Evolutionary conservation across 2,113 vertebrate genomes (phyloP).

Genomic region (Otocyon megalotis): DNA sequence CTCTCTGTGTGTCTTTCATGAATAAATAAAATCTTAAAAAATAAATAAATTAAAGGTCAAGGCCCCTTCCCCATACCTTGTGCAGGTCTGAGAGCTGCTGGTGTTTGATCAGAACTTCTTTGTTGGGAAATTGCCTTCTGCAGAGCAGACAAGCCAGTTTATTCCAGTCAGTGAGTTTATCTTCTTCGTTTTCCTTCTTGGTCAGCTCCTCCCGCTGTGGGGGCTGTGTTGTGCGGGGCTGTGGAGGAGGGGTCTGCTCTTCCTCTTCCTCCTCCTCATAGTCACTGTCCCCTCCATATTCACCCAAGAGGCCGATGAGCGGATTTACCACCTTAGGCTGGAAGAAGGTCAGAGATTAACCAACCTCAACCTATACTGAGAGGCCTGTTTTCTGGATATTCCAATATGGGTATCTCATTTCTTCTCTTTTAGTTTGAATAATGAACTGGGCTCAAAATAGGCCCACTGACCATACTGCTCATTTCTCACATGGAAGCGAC

Average conservation of each 20-base stretch:
- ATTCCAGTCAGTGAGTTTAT: conserved; percentile 98
- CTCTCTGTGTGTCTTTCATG: too few species aligned
- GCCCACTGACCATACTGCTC: background rate
- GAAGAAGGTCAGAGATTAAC: conserved; percentile 46
- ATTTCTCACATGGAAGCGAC: conserved; percentile 5
- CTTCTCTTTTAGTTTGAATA: background rate
- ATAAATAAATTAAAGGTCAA: background rate
- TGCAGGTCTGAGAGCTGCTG: conserved; percentile 98
- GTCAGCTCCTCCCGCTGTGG: conserved; percentile 82
- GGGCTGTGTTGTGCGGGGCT: conserved; percentile 76
- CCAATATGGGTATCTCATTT: background rate
- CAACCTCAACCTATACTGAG: background rate
- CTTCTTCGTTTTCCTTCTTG: conserved; percentile 89
- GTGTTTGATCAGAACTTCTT: conserved; percentile 96
- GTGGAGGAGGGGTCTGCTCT: conserved; percentile 85
- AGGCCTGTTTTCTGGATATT: background rate
- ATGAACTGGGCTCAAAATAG: background rate
- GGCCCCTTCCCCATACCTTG: conserved; percentile 88
- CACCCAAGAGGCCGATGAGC: conserved; percentile 94
- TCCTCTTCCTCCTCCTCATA: conserved; percentile 97
- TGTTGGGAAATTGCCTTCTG: conserved; percentile 97
- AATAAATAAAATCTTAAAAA: too few species aligned
- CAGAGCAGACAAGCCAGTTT: conserved; percentile 98
- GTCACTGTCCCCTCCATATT: conserved; percentile 97
- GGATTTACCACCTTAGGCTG: conserved; percentile 96